Evolutionary conservation across 1,140 invertebrate species (phyloP), one percentile per base, ranked within the genome.

Genomic region (Leptinotarsa lineolata): DNA sequence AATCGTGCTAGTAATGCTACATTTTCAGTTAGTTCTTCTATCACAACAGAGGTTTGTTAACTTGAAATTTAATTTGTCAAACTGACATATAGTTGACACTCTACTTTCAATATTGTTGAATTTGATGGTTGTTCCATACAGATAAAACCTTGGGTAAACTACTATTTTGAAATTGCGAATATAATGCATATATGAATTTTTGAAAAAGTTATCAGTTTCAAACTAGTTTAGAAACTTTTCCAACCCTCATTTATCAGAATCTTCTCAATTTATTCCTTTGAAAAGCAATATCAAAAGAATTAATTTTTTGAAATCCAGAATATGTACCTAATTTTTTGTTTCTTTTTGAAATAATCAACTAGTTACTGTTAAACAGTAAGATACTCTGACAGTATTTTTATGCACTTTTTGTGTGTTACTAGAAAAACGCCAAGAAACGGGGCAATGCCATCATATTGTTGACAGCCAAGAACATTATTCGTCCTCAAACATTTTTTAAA

Each of bases 401-500:
- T 30, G 30, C 6, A 30, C 11, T 2, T 30, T 30, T 30, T 30
- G 8, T 65, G 4, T 22, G 54, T 74, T 74, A n/a, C 45, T 44
- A 74, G 73, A 22, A 24, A 68, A 16, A 24, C 16, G n/a, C 21
- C 24, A 16, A 70, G 4, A 20, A 60, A 48, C 66, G 60, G 5
- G 39, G 22, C 21, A 64, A 65, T 2, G 70, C 71, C 39, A 87
- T 91, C 70, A 87, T 88, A 76, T 86, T 95, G 30, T 85, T 95
- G 21, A 89, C 91, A 13, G 91, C 90, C 2, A 91, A 92, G 81
- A 92, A 94, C 82, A 90, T 95, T 72, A 86, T 91, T 54, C 88
- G 94, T 74, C 95, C 96, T 1, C 96, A 98, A 84, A 82, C 92
- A 48, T 90, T 87, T 67, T 98, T 98, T 79, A 92, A 92, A 81